Conservation (phyloP, 2,888 invertebrate genomes). For the Ectemnius lituratus region DNA sequence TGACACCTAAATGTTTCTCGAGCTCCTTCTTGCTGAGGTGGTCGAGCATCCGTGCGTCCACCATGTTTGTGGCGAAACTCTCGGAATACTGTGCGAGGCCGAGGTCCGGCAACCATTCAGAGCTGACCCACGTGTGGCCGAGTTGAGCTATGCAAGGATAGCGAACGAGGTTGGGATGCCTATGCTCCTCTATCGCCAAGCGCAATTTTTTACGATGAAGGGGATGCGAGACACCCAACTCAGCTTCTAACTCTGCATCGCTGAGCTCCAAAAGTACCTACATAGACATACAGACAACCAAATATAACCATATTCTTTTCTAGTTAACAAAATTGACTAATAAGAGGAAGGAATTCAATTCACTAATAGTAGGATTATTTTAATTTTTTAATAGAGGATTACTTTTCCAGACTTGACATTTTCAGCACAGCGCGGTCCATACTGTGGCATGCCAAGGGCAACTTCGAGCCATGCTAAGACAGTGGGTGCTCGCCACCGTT, state of each 20-base stretch:
- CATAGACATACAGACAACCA: constrained; percentile 28
- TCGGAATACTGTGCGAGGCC: constrained; percentile 94
- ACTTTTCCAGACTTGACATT: constrained; percentile 98
- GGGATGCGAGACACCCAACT: constrained; percentile 93
- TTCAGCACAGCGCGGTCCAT: constrained; percentile 92
- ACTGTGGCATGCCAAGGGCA: constrained; percentile 96
- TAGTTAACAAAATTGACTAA: background rate
- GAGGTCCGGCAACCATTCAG: constrained; percentile 95
- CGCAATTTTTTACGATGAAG: constrained; percentile 96
- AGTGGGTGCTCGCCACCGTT: constrained; percentile 94
- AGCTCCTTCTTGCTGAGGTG: constrained; percentile 95
- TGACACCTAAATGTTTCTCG: constrained; percentile 95
- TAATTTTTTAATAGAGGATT: constrained; percentile 42
- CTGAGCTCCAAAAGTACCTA: constrained; percentile 94
- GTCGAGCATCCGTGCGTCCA: constrained; percentile 95
- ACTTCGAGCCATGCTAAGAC: constrained; percentile 97
- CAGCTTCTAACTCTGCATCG: constrained; percentile 94
- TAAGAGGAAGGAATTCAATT: background rate
- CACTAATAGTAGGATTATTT: background rate
- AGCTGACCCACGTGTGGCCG: constrained; percentile 95
- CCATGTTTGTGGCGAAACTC: constrained; percentile 91
- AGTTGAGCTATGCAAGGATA: constrained; percentile 93
- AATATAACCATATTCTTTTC: background rate
- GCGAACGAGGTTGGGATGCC: constrained; percentile 91
- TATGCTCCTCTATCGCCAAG: constrained; percentile 94